These are phyloP conservation scores for Drosophila niveifrons DNA, from an alignment of 2,888 invertebrate species.

Conservation along the genomic window DNA sequence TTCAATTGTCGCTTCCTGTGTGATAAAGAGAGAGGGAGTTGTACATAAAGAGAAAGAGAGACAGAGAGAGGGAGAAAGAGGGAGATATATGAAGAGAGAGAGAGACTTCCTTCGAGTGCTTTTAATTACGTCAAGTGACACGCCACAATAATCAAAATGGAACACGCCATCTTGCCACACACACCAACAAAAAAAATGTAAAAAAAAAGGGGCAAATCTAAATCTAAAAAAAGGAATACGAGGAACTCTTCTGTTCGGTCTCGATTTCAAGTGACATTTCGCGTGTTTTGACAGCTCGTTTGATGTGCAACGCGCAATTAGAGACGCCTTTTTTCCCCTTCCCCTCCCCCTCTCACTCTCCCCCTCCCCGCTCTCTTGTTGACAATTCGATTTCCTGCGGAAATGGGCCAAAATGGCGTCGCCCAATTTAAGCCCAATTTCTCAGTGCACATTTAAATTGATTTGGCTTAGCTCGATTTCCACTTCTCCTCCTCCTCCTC, in stretches of 20 bases:
- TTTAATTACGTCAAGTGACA: constrained; percentile 80
- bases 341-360: not conserved
- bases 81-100: constrained; percentile 39
- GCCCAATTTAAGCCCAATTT: constrained; percentile 2
- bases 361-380: not conserved
- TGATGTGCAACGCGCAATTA: constrained; percentile 65
- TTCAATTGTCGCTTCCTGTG: constrained; percentile 71
- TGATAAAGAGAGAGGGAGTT: not conserved
- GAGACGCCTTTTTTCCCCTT: constrained; percentile 7
- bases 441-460: constrained; percentile 13
- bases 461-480: constrained; percentile 1
- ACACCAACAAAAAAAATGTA: too few species aligned
- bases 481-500: too few species aligned
- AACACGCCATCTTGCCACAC: constrained; percentile 64
- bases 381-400: constrained; percentile 15
- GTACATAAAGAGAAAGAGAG: constrained; percentile 43
- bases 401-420: constrained; percentile 34
- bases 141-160: constrained; percentile 75
- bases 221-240: too few species aligned
- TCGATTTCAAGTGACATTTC: constrained; percentile 64
- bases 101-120: constrained; percentile 40
- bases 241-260: not conserved
- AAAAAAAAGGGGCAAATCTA: not conserved
- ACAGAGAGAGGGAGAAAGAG: not conserved
- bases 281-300: constrained; percentile 66